phyloP scores from a whole-genome alignment of 2,113 vertebrate genomes.

The Poicephalus gulielmi region DNA sequence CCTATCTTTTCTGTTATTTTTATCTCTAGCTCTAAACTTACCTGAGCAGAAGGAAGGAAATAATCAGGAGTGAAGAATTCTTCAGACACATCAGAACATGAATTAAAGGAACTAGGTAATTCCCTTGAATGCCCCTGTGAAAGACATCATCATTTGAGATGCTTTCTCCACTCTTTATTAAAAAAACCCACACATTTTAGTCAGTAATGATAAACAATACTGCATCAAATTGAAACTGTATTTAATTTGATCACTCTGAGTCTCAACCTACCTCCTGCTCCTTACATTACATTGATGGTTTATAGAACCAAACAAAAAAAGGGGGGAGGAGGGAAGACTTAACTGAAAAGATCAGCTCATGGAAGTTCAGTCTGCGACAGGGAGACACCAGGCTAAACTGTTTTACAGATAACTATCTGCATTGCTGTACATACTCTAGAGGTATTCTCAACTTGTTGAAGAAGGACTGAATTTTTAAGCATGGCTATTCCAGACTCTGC shows the following conservation, averaged over 20 bases:
- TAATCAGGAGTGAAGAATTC: slow-evolving; percentile 70
- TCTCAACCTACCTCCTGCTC: not conserved
- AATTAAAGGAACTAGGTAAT: slow-evolving; percentile 14
- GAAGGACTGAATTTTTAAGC: not conserved
- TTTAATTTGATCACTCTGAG: not conserved
- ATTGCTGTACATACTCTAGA: slow-evolving; percentile 44
- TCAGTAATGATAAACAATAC: not conserved
- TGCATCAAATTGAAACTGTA: not conserved
- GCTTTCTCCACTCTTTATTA: not conserved
- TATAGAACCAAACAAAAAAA: not conserved
- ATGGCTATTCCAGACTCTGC: not conserved
- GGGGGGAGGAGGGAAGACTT: not conserved
- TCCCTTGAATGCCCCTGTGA: slow-evolving; percentile 19
- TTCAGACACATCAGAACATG: slow-evolving; percentile 52
- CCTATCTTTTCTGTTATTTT: not conserved
- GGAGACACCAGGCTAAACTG: not conserved
- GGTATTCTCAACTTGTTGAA: not conserved
- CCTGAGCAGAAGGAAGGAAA: slow-evolving; percentile 36
- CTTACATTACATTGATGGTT: not conserved
- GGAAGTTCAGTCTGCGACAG: not conserved
- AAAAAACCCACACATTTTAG: not conserved
- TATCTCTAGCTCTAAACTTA: slow-evolving; percentile 57
- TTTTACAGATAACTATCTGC: not conserved
- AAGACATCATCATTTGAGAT: not conserved
- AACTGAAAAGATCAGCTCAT: not conserved